Conservation (phyloP, 2,888 invertebrate genomes). For the Hedya salicella region DNA sequence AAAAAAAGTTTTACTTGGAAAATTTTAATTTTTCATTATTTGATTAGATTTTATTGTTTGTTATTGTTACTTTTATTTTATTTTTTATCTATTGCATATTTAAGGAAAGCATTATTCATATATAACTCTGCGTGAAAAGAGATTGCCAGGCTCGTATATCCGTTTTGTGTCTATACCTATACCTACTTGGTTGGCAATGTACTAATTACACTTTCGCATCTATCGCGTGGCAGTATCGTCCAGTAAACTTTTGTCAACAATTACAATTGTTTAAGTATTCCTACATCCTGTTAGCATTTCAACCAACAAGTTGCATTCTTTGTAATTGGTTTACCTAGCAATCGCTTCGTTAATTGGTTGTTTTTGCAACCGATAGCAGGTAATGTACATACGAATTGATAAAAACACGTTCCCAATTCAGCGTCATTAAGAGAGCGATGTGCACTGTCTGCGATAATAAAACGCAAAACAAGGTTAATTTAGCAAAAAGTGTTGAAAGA, state of each 20-base stretch:
- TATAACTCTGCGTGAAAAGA: no score
- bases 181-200: no score
- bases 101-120: no score
- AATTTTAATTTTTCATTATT: no score
- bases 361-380: conserved; percentile 34
- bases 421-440: conserved; percentile 34
- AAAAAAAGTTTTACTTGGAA: no score
- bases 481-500: conserved; percentile 28
- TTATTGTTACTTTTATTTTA: no score
- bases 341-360: conserved; percentile 18
- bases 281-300: background rate
- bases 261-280: conserved; percentile 2
- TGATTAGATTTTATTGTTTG: no score
- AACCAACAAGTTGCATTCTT: background rate
- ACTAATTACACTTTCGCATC: no score
- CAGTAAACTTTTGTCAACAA: background rate
- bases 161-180: no score
- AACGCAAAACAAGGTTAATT: conserved; percentile 40
- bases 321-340: conserved; percentile 7
- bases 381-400: conserved; percentile 22
- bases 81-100: no score
- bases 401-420: conserved; percentile 40
- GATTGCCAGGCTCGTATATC: no score
- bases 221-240: no score
- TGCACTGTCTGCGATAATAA: conserved; percentile 34